These are phyloP conservation scores for Plemyria rubiginata DNA, from an alignment of 2,888 invertebrate species.

Conservation along the genomic window DNA sequence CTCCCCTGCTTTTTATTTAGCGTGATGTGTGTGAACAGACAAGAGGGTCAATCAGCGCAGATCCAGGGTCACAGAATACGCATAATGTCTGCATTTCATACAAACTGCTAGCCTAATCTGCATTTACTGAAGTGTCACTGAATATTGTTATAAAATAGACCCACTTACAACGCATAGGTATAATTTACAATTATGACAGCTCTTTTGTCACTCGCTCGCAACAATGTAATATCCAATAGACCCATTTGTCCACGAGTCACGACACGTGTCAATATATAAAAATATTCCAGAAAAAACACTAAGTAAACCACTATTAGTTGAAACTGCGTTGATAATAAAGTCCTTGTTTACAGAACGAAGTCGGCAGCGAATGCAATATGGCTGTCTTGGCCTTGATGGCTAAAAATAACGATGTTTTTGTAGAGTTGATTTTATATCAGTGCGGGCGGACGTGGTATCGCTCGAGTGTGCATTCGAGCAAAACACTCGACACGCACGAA, in stretches of 20 bases:
- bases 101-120: no score
- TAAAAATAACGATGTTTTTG: slow-evolving; percentile 81
- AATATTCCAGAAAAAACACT: slow-evolving; percentile 30
- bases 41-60: no score
- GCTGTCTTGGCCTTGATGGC: slow-evolving; percentile 73
- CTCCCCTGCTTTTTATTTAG: no score
- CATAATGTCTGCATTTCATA: no score
- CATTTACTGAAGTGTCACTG: no score
- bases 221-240: neutral
- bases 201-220: neutral
- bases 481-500: slow-evolving; percentile 41
- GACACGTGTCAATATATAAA: slow-evolving; percentile 3
- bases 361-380: slow-evolving; percentile 74
- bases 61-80: no score
- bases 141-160: no score
- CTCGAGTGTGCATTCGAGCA: slow-evolving; percentile 47
- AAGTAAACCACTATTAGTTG: slow-evolving; percentile 36
- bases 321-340: slow-evolving; percentile 47
- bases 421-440: slow-evolving; percentile 73
- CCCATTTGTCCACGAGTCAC: slow-evolving; percentile 17
- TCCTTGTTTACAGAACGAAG: slow-evolving; percentile 71
- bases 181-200: neutral
- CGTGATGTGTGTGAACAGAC: no score
- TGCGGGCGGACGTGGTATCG: slow-evolving; percentile 51
- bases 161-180: neutral